phyloP scores from a whole-genome alignment of 2,797 vertebrate genomes.

The Neosalanx taihuensis region DNA sequence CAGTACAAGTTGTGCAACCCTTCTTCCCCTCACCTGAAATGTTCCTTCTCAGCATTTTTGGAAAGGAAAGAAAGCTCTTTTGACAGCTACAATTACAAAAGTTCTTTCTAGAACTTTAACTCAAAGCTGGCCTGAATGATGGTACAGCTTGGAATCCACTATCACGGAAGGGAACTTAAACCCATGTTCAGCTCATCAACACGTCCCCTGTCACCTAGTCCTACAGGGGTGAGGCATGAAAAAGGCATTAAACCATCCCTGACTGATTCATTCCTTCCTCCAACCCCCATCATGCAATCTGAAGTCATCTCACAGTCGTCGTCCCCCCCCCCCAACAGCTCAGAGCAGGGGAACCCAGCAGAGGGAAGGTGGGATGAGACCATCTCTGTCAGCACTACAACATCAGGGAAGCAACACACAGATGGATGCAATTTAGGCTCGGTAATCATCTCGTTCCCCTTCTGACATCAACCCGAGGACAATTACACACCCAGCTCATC shows the following conservation, averaged over 20 bases:
- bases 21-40: background rate
- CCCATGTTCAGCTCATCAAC: conserved; percentile 12
- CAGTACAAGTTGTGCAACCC: too few relatives aligned
- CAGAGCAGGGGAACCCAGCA: conserved; percentile 28
- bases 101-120: background rate
- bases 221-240: conserved; percentile 24
- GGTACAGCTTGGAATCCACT: conserved; percentile 20
- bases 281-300: conserved; percentile 42
- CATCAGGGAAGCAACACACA: conserved; percentile 34
- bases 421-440: conserved; percentile 52
- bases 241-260: conserved; percentile 9
- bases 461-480: conserved; percentile 46
- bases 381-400: conserved; percentile 46
- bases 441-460: conserved; percentile 47
- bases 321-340: conserved; percentile 8
- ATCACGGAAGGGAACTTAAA: background rate
- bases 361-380: conserved; percentile 37
- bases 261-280: conserved; percentile 22
- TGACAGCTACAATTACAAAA: too few relatives aligned
- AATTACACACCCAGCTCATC: conserved; percentile 41
- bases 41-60: background rate
- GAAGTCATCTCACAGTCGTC: conserved; percentile 43
- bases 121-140: conserved; percentile 1
- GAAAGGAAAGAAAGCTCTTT: too few relatives aligned
- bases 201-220: conserved; percentile 23